Evolutionary conservation across 2,888 invertebrate species (phyloP), one percentile per base, ranked within the genome.

Genomic region (Synergus gifuensis): DNA sequence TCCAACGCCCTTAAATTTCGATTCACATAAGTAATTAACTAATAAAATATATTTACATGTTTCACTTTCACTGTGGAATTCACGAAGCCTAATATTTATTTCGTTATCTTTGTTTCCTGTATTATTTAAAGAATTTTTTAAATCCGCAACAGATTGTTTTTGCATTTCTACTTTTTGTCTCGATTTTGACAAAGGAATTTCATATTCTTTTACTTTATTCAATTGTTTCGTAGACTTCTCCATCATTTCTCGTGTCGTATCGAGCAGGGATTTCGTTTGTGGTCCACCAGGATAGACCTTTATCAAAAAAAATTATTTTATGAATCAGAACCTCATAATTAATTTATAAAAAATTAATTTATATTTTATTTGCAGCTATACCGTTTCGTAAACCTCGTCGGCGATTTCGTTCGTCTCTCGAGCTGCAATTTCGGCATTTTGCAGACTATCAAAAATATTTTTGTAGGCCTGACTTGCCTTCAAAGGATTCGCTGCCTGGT

Each of bases 381-480:
- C 93, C 88, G 91, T 89, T 63, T 89, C 85, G 81, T 93, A 92
- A 40, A 94, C 93, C 77, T 93, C 91, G 63, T 93, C 92, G 0
- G 93, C 93, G 69, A 93, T 93, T 3, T 91, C 91, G 58, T 93
- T 93, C 0, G 96, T 96, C 83, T 95, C 94, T 63, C 92, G 91
- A 0, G 95, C 94, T 87, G 95, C 95, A 49, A 94, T 93, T 85
- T 93, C 94, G 0, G 96, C 96, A 62, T 94, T 94, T 12, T 93
- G 91, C 77, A 98, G 94, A 28, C 96, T 95, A 78, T 95, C 94
- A 0, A 96, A 94, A 0, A 98, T 97, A 78, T 96, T 95, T 81
- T 96, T 95, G 85, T 97, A 95, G 0, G 94, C 95, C 81, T 94
- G 93, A 78, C 95, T 95, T 0, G 95, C 95, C 87, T 94, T 93